Percentiles rank a stretch among this genome's conserved stretches.
phyloP scores from a whole-genome alignment of 2,888 invertebrate species.

The Tipula vernalis region DNA sequence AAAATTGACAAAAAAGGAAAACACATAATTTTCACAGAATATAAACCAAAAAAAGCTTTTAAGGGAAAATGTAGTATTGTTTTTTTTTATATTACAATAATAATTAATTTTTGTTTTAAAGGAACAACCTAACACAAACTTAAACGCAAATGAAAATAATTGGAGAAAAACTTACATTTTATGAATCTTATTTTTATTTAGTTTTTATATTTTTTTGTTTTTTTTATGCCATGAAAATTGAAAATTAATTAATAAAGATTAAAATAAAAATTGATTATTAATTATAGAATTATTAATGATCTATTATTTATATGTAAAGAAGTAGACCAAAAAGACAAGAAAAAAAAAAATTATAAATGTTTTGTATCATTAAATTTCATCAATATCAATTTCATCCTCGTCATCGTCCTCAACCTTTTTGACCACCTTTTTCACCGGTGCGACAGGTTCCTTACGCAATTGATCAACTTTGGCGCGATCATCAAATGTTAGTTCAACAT shows the following conservation, averaged over 20 bases:
- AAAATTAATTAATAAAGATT: background rate
- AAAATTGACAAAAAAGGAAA: background rate
- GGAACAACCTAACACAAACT: background rate
- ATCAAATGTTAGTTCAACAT: constrained; percentile 71
- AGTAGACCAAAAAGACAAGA: background rate
- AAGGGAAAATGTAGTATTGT: background rate
- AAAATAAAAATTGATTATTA: constrained; percentile 4
- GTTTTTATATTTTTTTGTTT: background rate
- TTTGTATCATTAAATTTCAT: constrained; percentile 62
- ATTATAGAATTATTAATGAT: background rate
- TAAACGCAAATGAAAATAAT: background rate
- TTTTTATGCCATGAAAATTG: background rate
- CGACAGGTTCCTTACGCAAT: constrained; percentile 47
- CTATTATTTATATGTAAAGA: background rate
- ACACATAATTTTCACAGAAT: background rate
- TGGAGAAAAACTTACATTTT: background rate
- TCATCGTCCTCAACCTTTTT: constrained; percentile 50
- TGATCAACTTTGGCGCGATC: constrained; percentile 71
- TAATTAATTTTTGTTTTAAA: background rate
- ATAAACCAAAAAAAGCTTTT: background rate
- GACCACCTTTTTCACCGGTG: constrained; percentile 30
- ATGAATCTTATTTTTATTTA: background rate
- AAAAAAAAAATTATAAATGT: background rate
- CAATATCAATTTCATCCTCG: constrained; percentile 79
- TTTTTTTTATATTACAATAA: background rate